phyloP scores from a whole-genome alignment of 2,113 vertebrate genomes.

The Pungitius pungitius region DNA sequence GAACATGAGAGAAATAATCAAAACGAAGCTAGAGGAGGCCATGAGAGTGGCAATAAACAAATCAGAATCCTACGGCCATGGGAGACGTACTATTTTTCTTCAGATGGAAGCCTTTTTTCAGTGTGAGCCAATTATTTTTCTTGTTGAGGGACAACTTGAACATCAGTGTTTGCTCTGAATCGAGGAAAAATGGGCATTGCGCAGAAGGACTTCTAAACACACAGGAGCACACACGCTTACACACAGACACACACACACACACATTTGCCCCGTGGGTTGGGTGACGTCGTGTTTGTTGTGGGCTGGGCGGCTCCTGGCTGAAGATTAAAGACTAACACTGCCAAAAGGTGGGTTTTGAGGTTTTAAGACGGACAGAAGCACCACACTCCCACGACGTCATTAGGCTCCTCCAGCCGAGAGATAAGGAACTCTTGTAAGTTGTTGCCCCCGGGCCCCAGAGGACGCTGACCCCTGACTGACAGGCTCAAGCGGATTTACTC shows the following conservation, averaged over 20 bases:
- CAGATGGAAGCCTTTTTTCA: constrained; percentile 60
- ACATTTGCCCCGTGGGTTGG: constrained; percentile 42
- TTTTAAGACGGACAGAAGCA: constrained; percentile 63
- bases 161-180: constrained; percentile 68
- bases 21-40: background rate
- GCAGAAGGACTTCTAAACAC: constrained; percentile 26
- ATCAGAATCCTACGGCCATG: constrained; percentile 14
- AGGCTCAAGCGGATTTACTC: constrained; percentile 63
- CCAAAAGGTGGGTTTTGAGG: constrained; percentile 55
- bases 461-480: constrained; percentile 57
- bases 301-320: constrained; percentile 41
- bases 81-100: constrained; percentile 38
- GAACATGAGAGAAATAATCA: constrained; percentile 21
- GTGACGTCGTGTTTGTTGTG: constrained; percentile 62
- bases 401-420: constrained; percentile 42
- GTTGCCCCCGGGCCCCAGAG: constrained; percentile 41
- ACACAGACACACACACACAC: constrained; percentile 9
- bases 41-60: constrained; percentile 20
- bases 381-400: constrained; percentile 59
- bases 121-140: constrained; percentile 62
- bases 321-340: constrained; percentile 60
- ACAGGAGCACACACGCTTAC: background rate
- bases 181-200: constrained; percentile 46
- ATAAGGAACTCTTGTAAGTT: constrained; percentile 56
- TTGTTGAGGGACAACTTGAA: constrained; percentile 62